Conservation (phyloP, 2,113 vertebrate species). For the Pseudorasbora parva region DNA sequence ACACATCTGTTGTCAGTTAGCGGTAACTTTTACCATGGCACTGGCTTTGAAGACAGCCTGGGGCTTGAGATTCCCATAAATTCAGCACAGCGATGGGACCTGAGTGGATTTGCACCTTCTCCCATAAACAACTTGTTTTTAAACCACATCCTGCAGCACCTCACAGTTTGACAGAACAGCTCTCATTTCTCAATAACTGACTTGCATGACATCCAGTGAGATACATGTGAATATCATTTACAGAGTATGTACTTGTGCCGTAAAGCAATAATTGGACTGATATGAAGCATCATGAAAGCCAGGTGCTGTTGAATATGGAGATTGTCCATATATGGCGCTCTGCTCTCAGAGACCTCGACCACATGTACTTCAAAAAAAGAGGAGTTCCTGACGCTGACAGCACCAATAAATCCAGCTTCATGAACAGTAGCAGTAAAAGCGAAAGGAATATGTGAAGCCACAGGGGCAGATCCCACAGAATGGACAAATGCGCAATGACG, state of each 20-base stretch:
- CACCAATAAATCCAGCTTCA: constrained; percentile 6
- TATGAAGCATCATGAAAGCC: constrained; percentile 36
- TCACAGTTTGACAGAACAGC: constrained; percentile 20
- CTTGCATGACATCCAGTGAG: not conserved
- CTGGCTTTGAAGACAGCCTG: constrained; percentile 48
- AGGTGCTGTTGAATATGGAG: constrained; percentile 24
- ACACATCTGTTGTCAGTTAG: constrained; percentile 52
- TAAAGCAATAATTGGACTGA: constrained; percentile 39
- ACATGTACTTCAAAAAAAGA: constrained; percentile 47
- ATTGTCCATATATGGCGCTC: not conserved
- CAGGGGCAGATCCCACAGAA: not conserved
- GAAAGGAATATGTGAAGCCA: constrained; percentile 28
- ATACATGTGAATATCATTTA: constrained; percentile 10
- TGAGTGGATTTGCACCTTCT: constrained; percentile 37
- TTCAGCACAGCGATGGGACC: constrained; percentile 13
- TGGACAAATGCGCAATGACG: not conserved
- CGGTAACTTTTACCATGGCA: constrained; percentile 28
- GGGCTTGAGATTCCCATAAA: constrained; percentile 49
- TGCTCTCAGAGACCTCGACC: not conserved
- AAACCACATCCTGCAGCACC: constrained; percentile 15
- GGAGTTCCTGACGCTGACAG: not conserved
- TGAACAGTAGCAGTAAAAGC: constrained; percentile 33
- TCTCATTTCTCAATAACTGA: constrained; percentile 3
- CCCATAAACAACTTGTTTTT: constrained; percentile 30
- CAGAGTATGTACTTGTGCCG: not conserved